A percentile compares a stretch with the other conserved stretches of the same genome.
Conservation (phyloP, 2,888 invertebrate genomes). For the Stenodera caucasica region DNA sequence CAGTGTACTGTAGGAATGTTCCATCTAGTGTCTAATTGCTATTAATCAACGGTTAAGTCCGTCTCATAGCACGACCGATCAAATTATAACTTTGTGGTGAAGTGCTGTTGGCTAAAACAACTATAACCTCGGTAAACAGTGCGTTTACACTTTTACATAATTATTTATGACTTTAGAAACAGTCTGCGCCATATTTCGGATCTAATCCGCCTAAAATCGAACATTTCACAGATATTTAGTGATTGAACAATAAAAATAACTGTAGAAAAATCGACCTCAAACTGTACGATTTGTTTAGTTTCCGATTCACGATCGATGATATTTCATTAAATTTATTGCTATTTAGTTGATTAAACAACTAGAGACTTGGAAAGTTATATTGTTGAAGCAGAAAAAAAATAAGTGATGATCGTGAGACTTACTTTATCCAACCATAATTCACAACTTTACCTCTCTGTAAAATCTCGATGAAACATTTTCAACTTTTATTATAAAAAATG, state of each 20-base stretch:
- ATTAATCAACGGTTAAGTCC: constrained; percentile 53
- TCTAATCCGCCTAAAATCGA: constrained; percentile 27
- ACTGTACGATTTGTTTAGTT: constrained; percentile 19
- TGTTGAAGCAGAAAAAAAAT: neutral
- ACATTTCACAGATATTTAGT: no score
- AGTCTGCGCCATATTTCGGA: constrained; percentile 27
- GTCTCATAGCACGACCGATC: constrained; percentile 57
- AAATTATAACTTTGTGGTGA: constrained; percentile 56
- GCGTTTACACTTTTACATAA: constrained; percentile 54
- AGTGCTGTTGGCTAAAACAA: constrained; percentile 54
- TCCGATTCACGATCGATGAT: constrained; percentile 22
- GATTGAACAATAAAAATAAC: no score
- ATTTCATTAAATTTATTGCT: constrained; percentile 21
- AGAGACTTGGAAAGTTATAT: constrained; percentile 8
- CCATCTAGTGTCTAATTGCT: constrained; percentile 54
- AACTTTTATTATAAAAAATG: neutral
- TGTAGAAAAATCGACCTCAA: constrained; percentile 12
- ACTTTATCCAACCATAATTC: neutral
- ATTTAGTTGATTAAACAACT: constrained; percentile 15
- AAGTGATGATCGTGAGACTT: constrained; percentile 6
- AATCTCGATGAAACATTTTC: constrained; percentile 3
- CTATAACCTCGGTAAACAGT: constrained; percentile 55
- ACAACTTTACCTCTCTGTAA: neutral
- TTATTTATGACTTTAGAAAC: constrained; percentile 46
- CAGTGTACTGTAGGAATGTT: constrained; percentile 46